phyloP scores from a whole-genome alignment of 1,140 invertebrate genomes.

The Papilio aristodemus region DNA sequence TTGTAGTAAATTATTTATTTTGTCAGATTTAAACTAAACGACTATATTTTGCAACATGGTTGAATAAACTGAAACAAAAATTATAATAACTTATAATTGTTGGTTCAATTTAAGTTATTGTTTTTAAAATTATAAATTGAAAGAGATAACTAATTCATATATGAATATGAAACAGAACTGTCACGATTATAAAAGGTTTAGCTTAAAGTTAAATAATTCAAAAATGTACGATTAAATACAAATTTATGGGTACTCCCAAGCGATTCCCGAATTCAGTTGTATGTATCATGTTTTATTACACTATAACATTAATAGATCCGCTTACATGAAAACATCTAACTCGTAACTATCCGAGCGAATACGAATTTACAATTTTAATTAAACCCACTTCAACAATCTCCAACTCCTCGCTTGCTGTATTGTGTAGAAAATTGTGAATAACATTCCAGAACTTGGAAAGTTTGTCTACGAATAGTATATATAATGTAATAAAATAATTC shows the following conservation, averaged over 20 bases:
- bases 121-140: too few relatives aligned
- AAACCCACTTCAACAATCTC: constrained; percentile 25
- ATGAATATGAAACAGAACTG: too few relatives aligned
- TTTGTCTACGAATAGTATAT: constrained; percentile 2
- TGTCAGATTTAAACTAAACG: constrained; percentile 33
- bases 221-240: too few relatives aligned
- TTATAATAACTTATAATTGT: too few relatives aligned
- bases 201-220: too few relatives aligned
- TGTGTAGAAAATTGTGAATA: constrained; percentile 22
- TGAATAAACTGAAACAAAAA: constrained; percentile 11
- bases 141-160: too few relatives aligned
- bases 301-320: background rate
- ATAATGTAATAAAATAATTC: background rate
- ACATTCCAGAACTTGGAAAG: constrained; percentile 13
- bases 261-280: too few relatives aligned
- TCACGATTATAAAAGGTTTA: too few relatives aligned
- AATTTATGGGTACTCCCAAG: too few relatives aligned
- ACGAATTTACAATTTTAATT: constrained; percentile 29
- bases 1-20: constrained; percentile 49
- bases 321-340: constrained; percentile 5
- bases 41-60: constrained; percentile 19
- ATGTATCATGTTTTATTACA: background rate
- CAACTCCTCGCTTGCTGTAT: constrained; percentile 4
- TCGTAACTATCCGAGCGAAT: constrained; percentile 20
- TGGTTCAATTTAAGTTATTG: too few relatives aligned